Evolutionary conservation across 2,888 invertebrate genomes (phyloP).

Genomic region (Ypsolopha scabrella): DNA sequence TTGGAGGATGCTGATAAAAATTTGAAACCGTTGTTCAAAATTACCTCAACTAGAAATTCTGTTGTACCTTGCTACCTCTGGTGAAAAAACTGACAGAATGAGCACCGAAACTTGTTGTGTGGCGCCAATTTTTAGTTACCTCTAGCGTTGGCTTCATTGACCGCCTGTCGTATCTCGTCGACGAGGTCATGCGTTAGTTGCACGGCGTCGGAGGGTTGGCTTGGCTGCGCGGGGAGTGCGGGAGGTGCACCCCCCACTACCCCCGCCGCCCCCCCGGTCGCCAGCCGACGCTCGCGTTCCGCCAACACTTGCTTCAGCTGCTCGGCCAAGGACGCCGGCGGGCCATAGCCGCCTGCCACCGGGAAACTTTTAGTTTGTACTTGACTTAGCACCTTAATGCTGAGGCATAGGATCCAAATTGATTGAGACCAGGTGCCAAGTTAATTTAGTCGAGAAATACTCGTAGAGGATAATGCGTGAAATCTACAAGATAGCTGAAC

Average conservation of each 20-base stretch:
- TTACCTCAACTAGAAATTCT: too few species aligned
- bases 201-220: conserved; percentile 70
- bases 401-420: too few species aligned
- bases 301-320: conserved; percentile 89
- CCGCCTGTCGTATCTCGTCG: conserved; percentile 89
- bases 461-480: not conserved
- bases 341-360: conserved; percentile 50
- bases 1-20: too few species aligned
- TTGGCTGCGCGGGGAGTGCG: conserved; percentile 5
- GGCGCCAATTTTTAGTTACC: conserved; percentile 52
- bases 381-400: too few species aligned
- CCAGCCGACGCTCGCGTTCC: conserved; percentile 72
- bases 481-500: not conserved
- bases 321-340: conserved; percentile 85
- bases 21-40: too few species aligned
- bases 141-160: conserved; percentile 89
- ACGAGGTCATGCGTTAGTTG: conserved; percentile 85
- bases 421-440: too few species aligned
- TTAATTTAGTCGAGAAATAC: too few species aligned
- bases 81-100: too few species aligned
- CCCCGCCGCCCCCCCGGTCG: conserved; percentile 5
- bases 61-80: too few species aligned
- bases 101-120: too few species aligned
- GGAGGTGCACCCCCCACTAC: not conserved
- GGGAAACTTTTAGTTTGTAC: not conserved